A percentile compares a stretch with the other conserved stretches of the same genome.
phyloP scores from a whole-genome alignment of 2,113 vertebrate species.

The Pseudopodoces humilis region DNA sequence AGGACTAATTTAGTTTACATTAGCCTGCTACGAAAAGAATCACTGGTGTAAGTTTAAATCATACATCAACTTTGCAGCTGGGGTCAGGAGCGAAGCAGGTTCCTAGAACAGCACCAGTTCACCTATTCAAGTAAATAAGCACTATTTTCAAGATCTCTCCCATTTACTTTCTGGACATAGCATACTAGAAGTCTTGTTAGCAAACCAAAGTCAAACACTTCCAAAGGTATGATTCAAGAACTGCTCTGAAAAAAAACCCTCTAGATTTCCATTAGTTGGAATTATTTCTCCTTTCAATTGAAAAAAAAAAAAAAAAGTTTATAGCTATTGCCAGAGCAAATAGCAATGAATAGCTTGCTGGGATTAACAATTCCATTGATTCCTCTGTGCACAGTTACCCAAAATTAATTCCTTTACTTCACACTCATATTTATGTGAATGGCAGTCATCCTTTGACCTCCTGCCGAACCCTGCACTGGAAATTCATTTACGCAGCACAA shows the following conservation, averaged over 20 bases:
- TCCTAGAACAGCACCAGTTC: background rate
- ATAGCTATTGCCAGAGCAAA: background rate
- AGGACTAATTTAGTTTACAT: background rate
- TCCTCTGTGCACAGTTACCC: background rate
- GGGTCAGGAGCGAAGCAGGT: background rate
- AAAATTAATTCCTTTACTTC: constrained; percentile 7
- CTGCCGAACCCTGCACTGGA: background rate
- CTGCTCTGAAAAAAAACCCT: background rate
- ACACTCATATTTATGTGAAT: constrained; percentile 34
- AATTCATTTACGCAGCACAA: constrained; percentile 41
- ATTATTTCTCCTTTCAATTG: background rate
- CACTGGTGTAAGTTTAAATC: background rate
- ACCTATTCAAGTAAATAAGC: background rate
- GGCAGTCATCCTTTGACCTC: constrained; percentile 52
- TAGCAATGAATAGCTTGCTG: background rate
- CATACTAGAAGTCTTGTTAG: background rate
- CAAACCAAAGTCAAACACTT: background rate
- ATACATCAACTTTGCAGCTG: background rate
- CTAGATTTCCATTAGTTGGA: background rate
- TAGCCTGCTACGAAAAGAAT: background rate
- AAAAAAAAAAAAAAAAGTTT: background rate
- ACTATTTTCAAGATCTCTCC: background rate
- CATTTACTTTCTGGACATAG: background rate
- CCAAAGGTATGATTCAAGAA: background rate
- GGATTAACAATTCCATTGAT: constrained; percentile 9